A percentile compares a stretch with the other conserved stretches of the same genome.
These are phyloP conservation scores for Nebria ingens DNA, from an alignment of 1,140 invertebrate genomes.

Conservation along the genomic window DNA sequence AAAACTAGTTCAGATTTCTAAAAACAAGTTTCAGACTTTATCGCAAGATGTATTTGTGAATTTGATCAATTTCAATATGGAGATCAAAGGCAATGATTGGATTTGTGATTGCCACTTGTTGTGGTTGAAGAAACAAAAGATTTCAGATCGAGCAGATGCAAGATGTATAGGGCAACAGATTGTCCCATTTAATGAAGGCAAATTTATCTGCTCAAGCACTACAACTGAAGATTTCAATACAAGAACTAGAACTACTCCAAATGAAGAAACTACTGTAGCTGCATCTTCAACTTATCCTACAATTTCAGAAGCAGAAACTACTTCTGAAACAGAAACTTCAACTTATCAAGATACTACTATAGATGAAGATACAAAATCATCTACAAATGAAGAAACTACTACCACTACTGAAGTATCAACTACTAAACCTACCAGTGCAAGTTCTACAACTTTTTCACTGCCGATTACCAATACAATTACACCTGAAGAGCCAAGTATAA, in stretches of 20 bases:
- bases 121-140: constrained; percentile 15
- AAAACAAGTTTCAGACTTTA: constrained; percentile 7
- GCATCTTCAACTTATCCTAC: constrained; percentile 12
- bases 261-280: not conserved
- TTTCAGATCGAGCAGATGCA: not conserved
- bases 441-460: not conserved
- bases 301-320: constrained; percentile 12
- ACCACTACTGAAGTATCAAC: not conserved
- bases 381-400: constrained; percentile 2
- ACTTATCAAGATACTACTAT: not conserved
- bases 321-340: not conserved
- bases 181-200: not conserved
- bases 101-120: constrained; percentile 15
- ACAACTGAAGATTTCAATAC: not conserved
- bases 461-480: not conserved
- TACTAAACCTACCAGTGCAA: not conserved
- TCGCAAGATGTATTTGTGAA: constrained; percentile 13
- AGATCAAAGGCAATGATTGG: constrained; percentile 13
- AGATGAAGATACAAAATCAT: not conserved
- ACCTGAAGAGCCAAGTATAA: not conserved
- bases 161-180: not conserved
- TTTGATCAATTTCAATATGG: no score
- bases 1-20: not conserved
- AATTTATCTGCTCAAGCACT: not conserved
- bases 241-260: not conserved